These are phyloP conservation scores for Octodon degus DNA, from an alignment of 2,113 vertebrate species.

Conservation along the genomic window DNA sequence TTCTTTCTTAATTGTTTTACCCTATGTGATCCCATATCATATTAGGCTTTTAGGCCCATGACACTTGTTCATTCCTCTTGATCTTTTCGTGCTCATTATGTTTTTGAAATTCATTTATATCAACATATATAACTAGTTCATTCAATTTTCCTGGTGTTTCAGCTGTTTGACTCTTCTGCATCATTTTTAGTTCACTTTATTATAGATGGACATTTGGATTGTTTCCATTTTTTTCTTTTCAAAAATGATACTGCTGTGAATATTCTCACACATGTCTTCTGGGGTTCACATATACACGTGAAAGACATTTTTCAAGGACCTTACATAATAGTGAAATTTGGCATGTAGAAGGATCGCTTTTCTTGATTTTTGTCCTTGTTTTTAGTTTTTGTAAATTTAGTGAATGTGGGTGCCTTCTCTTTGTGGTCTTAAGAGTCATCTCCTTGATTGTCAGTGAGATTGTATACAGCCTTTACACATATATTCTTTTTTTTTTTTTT, in stretches of 20 bases:
- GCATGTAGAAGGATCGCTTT: neutral
- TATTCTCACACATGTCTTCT: neutral
- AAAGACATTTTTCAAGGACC: constrained; percentile 8
- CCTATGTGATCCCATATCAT: neutral
- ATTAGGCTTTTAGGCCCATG: neutral
- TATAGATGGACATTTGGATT: neutral
- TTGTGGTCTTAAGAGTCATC: neutral
- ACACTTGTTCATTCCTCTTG: neutral
- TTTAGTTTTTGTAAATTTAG: neutral
- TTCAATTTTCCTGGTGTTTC: neutral
- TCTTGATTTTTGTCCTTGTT: neutral
- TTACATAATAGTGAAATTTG: neutral
- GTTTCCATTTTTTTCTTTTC: constrained; percentile 24
- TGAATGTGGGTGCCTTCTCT: neutral
- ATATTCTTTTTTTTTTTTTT: neutral
- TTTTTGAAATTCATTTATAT: constrained; percentile 30
- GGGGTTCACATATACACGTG: neutral
- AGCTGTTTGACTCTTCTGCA: neutral
- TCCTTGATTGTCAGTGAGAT: neutral
- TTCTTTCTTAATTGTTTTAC: constrained; percentile 8
- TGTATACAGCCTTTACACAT: neutral
- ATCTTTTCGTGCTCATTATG: neutral
- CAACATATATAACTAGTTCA: neutral
- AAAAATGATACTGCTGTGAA: neutral
- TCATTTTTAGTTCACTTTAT: neutral